Evolutionary conservation across 1,140 invertebrate species (phyloP), one percentile per base, ranked within the genome.

Genomic region (Megalopta genalis): DNA sequence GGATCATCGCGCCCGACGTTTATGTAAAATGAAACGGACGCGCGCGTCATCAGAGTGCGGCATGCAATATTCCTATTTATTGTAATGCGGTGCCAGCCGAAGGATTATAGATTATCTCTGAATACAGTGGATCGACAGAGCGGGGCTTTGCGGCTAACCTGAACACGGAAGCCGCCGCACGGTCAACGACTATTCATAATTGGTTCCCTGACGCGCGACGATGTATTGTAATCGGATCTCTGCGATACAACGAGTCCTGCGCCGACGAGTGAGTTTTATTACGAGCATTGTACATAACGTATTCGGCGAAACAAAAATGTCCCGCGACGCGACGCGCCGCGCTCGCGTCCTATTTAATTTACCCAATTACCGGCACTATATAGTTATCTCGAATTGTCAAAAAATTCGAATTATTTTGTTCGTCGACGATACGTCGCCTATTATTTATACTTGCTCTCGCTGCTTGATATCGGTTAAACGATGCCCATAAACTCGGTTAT

Each of bases 1-100:
- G 3, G 49, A 18, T 52, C 1, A 27, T 18, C 72, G 57, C 42
- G 27, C 46, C 21, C n/a, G 79, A 6, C 70, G 57, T n/a, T 63
- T 32, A 32, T 23, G 57, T 46, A 23, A 49, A 37, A 64, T 65
- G 71, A 65, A 37, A 52, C 25, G 42, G 59, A 5, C 0, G n/a
- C 1, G 37, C 67, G n/a, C n/a, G n/a, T n/a, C n/a, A 59, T 67
- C 32, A 59, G n/a, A n/a, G 67, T 42, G 39, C 39, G n/a, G 37
- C 12, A 49, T 9, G 21, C 21, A n/a, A 23, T 68, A 67, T 67
- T 67, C 80, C 63, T 81, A 86, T 78, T 88, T 89, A 84, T 86
- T 85, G 87, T 90, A 90, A 90, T 91, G 89, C 87, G 75, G 88
- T 90, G 90, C 88, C 89, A 88, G 90, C 89, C 88, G 86, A 86